Conservation (phyloP, 1,140 invertebrate species). For the Drosophila yakuba region DNA sequence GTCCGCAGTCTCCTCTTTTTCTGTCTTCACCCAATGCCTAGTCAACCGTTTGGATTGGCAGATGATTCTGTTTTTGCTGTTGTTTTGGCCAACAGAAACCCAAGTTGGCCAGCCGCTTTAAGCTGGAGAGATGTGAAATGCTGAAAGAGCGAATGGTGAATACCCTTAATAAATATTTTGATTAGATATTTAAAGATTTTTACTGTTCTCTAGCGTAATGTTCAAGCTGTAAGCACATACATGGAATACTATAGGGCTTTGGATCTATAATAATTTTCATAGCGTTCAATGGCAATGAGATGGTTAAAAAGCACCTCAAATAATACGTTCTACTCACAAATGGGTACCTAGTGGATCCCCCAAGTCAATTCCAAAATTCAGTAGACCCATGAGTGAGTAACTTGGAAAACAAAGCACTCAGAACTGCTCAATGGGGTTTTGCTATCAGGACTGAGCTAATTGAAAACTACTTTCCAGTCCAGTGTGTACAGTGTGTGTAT, state of each 20-base stretch:
- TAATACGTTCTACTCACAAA: too few species aligned
- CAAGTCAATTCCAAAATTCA: neutral
- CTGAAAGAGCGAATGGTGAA: neutral
- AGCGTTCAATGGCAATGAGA: too few species aligned
- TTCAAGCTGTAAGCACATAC: too few species aligned
- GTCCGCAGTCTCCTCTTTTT: constrained; percentile 37
- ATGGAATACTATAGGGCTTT: too few species aligned
- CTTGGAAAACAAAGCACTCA: constrained; percentile 51
- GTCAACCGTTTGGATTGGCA: constrained; percentile 35
- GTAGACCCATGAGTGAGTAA: constrained; percentile 1
- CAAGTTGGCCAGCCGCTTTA: constrained; percentile 17
- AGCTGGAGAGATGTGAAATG: neutral
- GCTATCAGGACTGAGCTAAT: constrained; percentile 63
- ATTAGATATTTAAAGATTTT: too few species aligned
- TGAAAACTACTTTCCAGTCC: constrained; percentile 72
- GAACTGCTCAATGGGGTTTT: constrained; percentile 32
- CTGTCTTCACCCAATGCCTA: constrained; percentile 23
- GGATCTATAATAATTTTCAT: too few species aligned
- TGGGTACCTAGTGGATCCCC: neutral
- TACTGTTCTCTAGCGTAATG: too few species aligned
- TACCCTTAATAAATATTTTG: constrained; percentile 11
- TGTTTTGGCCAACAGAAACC: constrained; percentile 26
- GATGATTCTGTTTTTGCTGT: constrained; percentile 49
- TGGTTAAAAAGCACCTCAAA: too few species aligned
- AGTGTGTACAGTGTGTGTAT: neutral